phyloP scores from a whole-genome alignment of 2,113 vertebrate genomes.

The Protomyctophum bolini region DNA sequence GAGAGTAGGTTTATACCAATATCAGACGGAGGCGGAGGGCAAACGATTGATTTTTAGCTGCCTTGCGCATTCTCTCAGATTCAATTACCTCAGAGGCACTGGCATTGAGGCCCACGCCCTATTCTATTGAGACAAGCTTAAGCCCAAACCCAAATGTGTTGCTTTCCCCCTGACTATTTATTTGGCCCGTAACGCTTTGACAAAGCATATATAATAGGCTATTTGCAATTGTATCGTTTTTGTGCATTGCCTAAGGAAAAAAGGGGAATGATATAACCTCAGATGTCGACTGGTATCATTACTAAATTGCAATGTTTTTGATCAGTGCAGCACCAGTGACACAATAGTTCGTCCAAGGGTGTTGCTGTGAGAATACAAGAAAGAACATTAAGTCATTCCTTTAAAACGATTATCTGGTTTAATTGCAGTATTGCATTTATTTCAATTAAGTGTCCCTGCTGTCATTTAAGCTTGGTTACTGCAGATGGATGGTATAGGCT shows the following conservation, averaged over 20 bases:
- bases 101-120: slow-evolving; percentile 81
- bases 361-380: neutral
- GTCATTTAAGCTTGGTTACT: too few relatives aligned
- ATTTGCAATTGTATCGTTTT: too few relatives aligned
- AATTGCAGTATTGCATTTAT: too few relatives aligned
- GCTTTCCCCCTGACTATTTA: slow-evolving; percentile 21
- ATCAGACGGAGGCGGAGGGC: neutral
- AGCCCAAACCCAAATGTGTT: slow-evolving; percentile 54
- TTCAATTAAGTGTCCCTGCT: too few relatives aligned
- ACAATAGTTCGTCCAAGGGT: slow-evolving; percentile 1
- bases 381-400: too few relatives aligned
- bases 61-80: slow-evolving; percentile 71
- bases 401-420: too few relatives aligned
- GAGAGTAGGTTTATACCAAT: neutral
- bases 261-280: too few relatives aligned
- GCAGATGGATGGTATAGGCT: too few relatives aligned
- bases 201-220: neutral
- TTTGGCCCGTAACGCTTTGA: slow-evolving; percentile 19
- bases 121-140: slow-evolving; percentile 45
- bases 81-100: slow-evolving; percentile 28
- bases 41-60: slow-evolving; percentile 37
- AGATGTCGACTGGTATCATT: too few relatives aligned
- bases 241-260: too few relatives aligned
- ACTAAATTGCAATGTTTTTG: too few relatives aligned
- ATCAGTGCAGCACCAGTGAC: slow-evolving; percentile 12